These are phyloP conservation scores for Ditylenchus dipsaci DNA, from an alignment of 1,140 invertebrate species.

Conservation along the genomic window DNA sequence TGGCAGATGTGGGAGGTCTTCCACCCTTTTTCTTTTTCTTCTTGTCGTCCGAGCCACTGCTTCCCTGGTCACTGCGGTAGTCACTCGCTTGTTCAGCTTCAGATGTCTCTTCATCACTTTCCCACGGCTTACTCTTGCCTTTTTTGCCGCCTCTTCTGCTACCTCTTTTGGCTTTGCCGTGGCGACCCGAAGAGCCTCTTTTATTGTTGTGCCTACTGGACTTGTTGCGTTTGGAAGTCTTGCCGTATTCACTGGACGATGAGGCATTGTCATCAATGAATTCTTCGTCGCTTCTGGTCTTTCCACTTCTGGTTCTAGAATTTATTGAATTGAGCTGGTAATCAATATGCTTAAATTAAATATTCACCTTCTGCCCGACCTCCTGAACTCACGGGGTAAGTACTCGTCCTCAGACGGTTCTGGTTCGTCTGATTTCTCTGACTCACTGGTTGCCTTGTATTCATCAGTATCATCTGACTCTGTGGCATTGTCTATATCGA, in stretches of 20 bases:
- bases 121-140: not conserved
- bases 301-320: constrained; percentile 4
- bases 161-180: not conserved
- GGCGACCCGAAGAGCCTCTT: not conserved
- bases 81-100: not conserved
- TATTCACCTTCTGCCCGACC: constrained; percentile 1
- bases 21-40: not conserved
- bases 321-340: not conserved
- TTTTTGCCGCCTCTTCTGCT: constrained; percentile 8
- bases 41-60: not conserved
- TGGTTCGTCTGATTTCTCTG: constrained; percentile 24
- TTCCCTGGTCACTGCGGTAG: not conserved
- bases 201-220: not conserved
- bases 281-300: constrained; percentile 9
- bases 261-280: constrained; percentile 18
- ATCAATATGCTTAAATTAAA: too few relatives aligned
- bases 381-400: constrained; percentile 25
- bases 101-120: not conserved
- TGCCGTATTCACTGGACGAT: constrained; percentile 11
- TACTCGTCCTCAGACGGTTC: constrained; percentile 33
- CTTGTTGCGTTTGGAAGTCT: not conserved
- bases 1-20: not conserved
- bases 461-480: constrained; percentile 28
- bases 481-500: constrained; percentile 38
- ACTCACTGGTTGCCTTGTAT: constrained; percentile 17